These are phyloP conservation scores for Erinaceus europaeus DNA, from an alignment of 2,113 vertebrate genomes.

Conservation along the genomic window DNA sequence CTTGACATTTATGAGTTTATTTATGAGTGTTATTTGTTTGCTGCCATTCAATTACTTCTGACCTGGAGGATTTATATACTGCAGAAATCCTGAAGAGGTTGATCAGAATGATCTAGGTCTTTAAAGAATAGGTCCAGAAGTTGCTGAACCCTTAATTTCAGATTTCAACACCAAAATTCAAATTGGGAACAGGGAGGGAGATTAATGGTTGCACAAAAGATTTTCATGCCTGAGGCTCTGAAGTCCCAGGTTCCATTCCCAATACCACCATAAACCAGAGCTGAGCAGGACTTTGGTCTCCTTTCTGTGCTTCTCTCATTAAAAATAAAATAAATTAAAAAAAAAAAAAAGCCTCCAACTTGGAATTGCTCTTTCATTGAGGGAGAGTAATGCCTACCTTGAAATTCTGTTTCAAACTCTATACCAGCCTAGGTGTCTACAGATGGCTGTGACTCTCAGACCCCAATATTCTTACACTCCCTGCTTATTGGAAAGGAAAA, in stretches of 20 bases:
- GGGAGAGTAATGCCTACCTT: slow-evolving; percentile 11
- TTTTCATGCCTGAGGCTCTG: too few relatives aligned
- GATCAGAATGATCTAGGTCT: neutral
- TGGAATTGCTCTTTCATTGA: neutral
- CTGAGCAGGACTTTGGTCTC: too few relatives aligned
- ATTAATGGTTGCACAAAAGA: too few relatives aligned
- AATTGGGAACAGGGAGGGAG: too few relatives aligned
- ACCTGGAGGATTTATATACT: slow-evolving; percentile 2
- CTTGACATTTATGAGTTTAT: neutral
- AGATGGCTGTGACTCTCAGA: slow-evolving; percentile 26
- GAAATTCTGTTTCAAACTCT: slow-evolving; percentile 46
- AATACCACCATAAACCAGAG: too few relatives aligned
- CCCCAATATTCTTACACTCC: neutral
- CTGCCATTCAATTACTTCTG: neutral
- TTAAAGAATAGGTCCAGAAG: neutral
- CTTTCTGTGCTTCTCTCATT: too few relatives aligned
- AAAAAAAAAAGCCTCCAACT: neutral
- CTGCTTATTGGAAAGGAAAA: neutral
- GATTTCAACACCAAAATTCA: slow-evolving; percentile 38
- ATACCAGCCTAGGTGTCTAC: slow-evolving; percentile 30
- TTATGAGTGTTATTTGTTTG: slow-evolving; percentile 3
- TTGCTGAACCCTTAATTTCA: slow-evolving; percentile 24
- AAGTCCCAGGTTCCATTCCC: too few relatives aligned
- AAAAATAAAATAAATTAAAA: too few relatives aligned
- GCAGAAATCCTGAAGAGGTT: neutral